Conservation (phyloP, 1,140 invertebrate genomes). For the Acromyrmex echinatior region DNA sequence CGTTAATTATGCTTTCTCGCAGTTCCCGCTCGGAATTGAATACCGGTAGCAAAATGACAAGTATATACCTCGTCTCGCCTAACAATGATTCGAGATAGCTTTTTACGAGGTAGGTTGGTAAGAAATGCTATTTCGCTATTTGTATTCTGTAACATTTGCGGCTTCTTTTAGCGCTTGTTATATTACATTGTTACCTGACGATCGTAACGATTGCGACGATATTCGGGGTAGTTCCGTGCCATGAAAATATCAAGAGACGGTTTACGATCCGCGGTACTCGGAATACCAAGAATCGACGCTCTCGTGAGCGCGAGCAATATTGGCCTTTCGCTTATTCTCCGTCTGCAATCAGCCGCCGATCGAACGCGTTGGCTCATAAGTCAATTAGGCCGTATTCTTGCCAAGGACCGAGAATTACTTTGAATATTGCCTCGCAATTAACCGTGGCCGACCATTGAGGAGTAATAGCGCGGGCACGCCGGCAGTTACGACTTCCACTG, state of each 20-base stretch:
- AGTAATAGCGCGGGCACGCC: constrained; percentile 28
- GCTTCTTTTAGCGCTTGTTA: background rate
- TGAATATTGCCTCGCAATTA: constrained; percentile 55
- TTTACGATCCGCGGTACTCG: background rate
- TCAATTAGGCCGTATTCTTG: constrained; percentile 57
- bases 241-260: background rate
- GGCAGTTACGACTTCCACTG: constrained; percentile 42
- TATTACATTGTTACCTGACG: background rate
- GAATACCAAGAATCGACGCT: constrained; percentile 3
- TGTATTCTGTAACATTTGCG: background rate
- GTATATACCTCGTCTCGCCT: constrained; percentile 13
- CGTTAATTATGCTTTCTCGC: constrained; percentile 63
- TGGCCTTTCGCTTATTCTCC: constrained; percentile 13
- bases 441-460: constrained; percentile 39
- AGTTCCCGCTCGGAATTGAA: constrained; percentile 38
- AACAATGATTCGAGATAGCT: constrained; percentile 49
- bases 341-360: constrained; percentile 30
- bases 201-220: background rate
- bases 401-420: constrained; percentile 33
- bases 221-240: background rate
- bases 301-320: constrained; percentile 34
- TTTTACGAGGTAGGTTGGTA: constrained; percentile 19
- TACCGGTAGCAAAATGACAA: constrained; percentile 38
- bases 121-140: constrained; percentile 8
- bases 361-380: constrained; percentile 29